Conservation (phyloP, 2,113 vertebrate genomes). For the Ahaetulla prasina region DNA sequence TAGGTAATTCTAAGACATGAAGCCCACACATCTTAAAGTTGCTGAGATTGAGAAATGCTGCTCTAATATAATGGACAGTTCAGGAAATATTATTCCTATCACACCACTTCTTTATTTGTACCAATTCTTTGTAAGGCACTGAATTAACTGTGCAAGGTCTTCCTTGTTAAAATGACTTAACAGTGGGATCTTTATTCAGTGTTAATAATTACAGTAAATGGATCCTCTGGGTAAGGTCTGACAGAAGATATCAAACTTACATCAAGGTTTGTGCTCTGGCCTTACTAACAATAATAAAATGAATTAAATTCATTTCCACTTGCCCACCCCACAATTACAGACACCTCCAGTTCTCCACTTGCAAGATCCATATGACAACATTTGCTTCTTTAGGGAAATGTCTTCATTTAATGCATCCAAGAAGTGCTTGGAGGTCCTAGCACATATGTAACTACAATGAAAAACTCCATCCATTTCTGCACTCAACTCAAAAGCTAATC, state of each 20-base stretch:
- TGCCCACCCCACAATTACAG: conserved; percentile 11
- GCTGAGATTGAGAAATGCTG: not conserved
- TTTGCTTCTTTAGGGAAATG: not conserved
- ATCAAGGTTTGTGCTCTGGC: not conserved
- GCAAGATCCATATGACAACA: not conserved
- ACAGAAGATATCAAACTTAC: not conserved
- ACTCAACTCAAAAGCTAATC: conserved; percentile 25
- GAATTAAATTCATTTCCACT: conserved; percentile 43
- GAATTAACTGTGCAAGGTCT: not conserved
- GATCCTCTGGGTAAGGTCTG: not conserved
- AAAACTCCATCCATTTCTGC: not conserved
- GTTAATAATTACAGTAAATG: conserved; percentile 40
- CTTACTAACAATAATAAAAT: not conserved
- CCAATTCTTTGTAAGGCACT: not conserved
- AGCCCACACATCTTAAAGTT: not conserved
- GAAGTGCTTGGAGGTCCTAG: not conserved
- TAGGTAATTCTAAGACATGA: not conserved
- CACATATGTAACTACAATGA: not conserved
- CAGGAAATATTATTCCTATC: not conserved
- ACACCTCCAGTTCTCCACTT: not conserved
- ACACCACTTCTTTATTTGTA: not conserved
- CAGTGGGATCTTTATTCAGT: not conserved
- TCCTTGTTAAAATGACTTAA: not conserved
- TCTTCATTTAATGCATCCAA: conserved; percentile 8
- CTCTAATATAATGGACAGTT: not conserved